phyloP scores from a whole-genome alignment of 2,113 vertebrate species.

The Ivindomyrus marchei region DNA sequence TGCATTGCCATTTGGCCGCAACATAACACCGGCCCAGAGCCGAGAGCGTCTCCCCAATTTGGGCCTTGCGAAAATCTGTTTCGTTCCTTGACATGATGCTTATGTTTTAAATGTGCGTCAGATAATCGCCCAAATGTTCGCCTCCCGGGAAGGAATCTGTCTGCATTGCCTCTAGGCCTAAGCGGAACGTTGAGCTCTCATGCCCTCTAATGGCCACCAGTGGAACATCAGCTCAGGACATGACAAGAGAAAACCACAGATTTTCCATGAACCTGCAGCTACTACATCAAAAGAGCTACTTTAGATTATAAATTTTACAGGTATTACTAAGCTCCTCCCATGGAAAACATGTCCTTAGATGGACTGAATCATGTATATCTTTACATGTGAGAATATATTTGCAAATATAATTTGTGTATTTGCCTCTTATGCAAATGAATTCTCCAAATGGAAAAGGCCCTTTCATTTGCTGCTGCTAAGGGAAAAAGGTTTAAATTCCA shows the following conservation, averaged over 20 bases:
- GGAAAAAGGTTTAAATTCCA: neutral
- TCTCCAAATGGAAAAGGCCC: neutral
- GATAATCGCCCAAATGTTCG: slow-evolving; percentile 36
- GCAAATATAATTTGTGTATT: neutral
- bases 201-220: slow-evolving; percentile 75
- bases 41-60: neutral
- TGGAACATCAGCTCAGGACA: slow-evolving; percentile 40
- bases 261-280: neutral
- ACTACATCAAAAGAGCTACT: neutral
- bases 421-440: neutral
- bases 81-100: neutral
- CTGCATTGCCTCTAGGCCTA: slow-evolving; percentile 33
- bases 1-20: neutral
- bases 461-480: neutral
- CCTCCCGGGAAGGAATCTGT: slow-evolving; percentile 20
- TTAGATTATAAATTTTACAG: neutral
- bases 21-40: neutral
- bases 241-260: neutral
- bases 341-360: neutral
- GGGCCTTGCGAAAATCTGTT: slow-evolving; percentile 1
- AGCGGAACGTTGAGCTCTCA: slow-evolving; percentile 63
- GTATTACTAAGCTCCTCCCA: neutral
- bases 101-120: slow-evolving; percentile 2
- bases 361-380: neutral
- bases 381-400: neutral